Base-by-base conservation (phyloP, 2,888 invertebrate genomes). In the Galerucella nymphaeae region DNA sequence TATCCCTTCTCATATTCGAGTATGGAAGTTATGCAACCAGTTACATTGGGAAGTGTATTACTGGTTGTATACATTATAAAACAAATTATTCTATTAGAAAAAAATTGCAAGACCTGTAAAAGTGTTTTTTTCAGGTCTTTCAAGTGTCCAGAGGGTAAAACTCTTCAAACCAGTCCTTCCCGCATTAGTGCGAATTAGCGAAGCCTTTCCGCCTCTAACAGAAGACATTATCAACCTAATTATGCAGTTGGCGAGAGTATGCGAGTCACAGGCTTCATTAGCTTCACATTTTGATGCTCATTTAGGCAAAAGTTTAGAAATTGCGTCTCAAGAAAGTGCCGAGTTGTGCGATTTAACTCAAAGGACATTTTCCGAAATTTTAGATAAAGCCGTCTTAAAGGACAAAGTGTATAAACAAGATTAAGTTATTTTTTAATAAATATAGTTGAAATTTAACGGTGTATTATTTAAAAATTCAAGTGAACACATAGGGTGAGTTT, bases 181-280 rank as follows among this genome's bases (percentile, higher is more conserved):
- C 59, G 94, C 96, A 3, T 88, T 98, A 64, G 94, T 95, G 6
- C 89, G 95, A 55, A 95, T 98, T 78, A 95, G 96, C 80, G 92
- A 93, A 77, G 97, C 97, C 0, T 98, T 98, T 85, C 98, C 98
- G 3, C 95, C 97, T 0, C 88, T 98, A 11, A 91, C 94, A 61
- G 97, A 98, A 80, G 98, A 98, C 83, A 94, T 95, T 16, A 92
- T 95, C 0, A 92, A 93, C 18, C 89, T 98, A 38, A 87, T 98
- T 66, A 89, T 95, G 84, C 96, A 96, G 85, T 88, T 97, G 20
- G 97, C 96, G 1, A 90, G 94, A 79, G 93, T 96, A 73, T 93
- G 94, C 76, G 91, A 94, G 78, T 95, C 96, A 0, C 95, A 96
- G 84, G 93, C 94, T 0, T 93, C 95, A 1, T 88, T 96, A 38